Evolutionary conservation across 2,888 invertebrate species (phyloP), one percentile per base, ranked within the genome.

Genomic region (Anagyrus pseudococci): DNA sequence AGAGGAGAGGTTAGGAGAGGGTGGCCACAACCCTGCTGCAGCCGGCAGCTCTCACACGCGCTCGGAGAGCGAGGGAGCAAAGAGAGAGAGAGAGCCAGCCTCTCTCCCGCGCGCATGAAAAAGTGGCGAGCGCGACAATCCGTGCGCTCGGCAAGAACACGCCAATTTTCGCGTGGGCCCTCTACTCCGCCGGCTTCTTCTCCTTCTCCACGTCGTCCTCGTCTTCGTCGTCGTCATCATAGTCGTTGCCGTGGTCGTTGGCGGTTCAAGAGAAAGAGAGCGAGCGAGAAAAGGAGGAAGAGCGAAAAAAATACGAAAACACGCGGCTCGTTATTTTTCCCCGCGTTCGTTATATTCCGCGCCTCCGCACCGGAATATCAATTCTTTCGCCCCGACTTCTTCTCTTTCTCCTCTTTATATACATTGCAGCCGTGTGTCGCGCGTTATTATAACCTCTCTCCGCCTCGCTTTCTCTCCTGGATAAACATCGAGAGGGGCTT

Each of bases 101-200:
- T n/a, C n/a, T n/a, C n/a, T n/a, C n/a, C n/a, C n/a, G n/a, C n/a
- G n/a, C 46, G 58, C 58, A 53, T 37, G 60, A 49, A 58, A 59
- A 64, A 60, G 60, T 60, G 56, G 26, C 64, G 43, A 62, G 52
- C 23, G 50, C 33, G 41, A 26, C 48, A 44, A 50, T 43, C 29
- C 52, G 58, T 47, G 62, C 54, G 61, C 50, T 22, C 37, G 13
- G 49, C 41, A 54, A 62, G 55, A 55, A 65, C 65, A 55, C 55
- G 64, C 58, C 60, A 47, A 52, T 61, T 62, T 56, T 58, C 41
- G 37, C 23, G 8, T 8, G 7, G 7, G 47, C 25, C 20, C 10
- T 22, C 4, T 4, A 1, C 13, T 20, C 23, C 23, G 22, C 22
- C 19, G 44, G 23, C 47, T 22, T 20, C 23, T 7, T 20, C 23